Conservation (phyloP, 2,888 invertebrate species). For the Catotricha subobsoleta region DNA sequence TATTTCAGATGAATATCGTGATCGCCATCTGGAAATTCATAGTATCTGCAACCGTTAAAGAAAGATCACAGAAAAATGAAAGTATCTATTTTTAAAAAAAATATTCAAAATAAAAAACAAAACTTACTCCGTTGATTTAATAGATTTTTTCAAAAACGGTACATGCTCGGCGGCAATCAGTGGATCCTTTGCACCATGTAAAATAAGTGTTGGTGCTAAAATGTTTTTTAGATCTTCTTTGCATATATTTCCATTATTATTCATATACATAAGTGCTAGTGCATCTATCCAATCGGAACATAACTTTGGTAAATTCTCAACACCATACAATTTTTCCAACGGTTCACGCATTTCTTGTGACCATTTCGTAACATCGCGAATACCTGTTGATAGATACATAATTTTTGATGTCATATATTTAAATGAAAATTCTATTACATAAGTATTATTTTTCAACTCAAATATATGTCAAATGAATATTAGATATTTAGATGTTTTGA, state of each 20-base stretch:
- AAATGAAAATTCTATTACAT: too few relatives aligned
- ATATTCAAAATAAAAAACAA: slow-evolving; percentile 2
- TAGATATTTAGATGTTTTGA: too few relatives aligned
- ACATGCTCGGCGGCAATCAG: slow-evolving; percentile 59
- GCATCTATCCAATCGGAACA: slow-evolving; percentile 61
- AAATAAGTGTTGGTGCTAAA: slow-evolving; percentile 55
- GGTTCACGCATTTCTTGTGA: slow-evolving; percentile 59
- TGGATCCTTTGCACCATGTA: slow-evolving; percentile 71
- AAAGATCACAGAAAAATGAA: background rate
- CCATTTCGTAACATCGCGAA: slow-evolving; percentile 58
- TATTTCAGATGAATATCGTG: slow-evolving; percentile 73
- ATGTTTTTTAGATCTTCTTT: slow-evolving; percentile 42
- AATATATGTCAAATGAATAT: too few relatives aligned
- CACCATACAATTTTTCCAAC: slow-evolving; percentile 54
- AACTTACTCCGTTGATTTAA: slow-evolving; percentile 44
- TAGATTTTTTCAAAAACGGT: slow-evolving; percentile 47
- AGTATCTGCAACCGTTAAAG: slow-evolving; percentile 34
- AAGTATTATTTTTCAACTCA: too few relatives aligned
- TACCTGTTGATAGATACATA: too few relatives aligned
- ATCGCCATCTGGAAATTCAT: slow-evolving; percentile 63
- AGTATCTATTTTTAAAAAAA: slow-evolving; percentile 7
- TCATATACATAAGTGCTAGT: slow-evolving; percentile 35
- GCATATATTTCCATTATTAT: slow-evolving; percentile 56
- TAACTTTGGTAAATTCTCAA: slow-evolving; percentile 43
- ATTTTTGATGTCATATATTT: too few relatives aligned